Percentiles rank a stretch among this genome's conserved stretches.
phyloP scores from a whole-genome alignment of 2,113 vertebrate species.

The Ochotona curzoniae region DNA sequence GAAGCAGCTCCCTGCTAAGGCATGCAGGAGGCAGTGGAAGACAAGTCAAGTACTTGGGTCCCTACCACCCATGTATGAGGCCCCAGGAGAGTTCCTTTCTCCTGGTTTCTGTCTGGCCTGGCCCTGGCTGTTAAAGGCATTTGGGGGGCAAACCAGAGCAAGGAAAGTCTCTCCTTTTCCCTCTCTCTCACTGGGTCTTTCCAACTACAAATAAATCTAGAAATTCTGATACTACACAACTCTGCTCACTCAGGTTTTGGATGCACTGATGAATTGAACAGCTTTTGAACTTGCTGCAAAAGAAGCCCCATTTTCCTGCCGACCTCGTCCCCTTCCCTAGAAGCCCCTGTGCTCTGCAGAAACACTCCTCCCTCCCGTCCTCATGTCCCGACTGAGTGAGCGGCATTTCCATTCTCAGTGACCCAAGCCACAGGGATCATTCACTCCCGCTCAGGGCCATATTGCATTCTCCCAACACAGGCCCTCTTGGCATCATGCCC shows the following conservation, averaged over 20 bases:
- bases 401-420: background rate
- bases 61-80: no score
- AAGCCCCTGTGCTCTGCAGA: background rate
- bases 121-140: no score
- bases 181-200: no score
- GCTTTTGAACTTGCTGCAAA: background rate
- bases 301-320: background rate
- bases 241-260: background rate
- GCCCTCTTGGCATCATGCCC: background rate
- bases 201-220: no score
- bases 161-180: no score
- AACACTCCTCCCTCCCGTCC: background rate
- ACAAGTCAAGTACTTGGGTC: no score
- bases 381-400: background rate
- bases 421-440: background rate
- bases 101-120: no score
- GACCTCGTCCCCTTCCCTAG: background rate
- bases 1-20: no score
- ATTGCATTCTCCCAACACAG: background rate
- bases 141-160: no score
- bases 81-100: no score
- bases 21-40: no score
- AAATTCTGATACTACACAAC: background rate
- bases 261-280: background rate
- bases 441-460: background rate